Evolutionary conservation across 2,888 invertebrate genomes (phyloP).

Genomic region (Drosophila seclusa): DNA sequence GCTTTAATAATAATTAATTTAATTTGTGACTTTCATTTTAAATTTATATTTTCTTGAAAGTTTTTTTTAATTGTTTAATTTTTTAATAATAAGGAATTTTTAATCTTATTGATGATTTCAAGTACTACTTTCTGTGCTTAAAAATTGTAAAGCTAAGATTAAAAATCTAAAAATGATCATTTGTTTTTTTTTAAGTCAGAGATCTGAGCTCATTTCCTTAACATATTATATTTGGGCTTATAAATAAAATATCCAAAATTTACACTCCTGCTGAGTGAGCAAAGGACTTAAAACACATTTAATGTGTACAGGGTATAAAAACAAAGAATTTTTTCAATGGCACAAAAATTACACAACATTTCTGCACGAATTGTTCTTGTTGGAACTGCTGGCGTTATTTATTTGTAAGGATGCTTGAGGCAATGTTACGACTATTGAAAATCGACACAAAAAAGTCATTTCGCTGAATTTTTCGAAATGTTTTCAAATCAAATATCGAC

Average conservation of each 20-base stretch:
- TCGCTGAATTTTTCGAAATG: conserved; percentile 70
- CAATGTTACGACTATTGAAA: conserved; percentile 60
- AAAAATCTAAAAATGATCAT: not conserved
- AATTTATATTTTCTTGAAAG: not conserved
- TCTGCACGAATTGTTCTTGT: conserved; percentile 63
- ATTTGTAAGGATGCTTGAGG: conserved; percentile 57
- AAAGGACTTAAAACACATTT: not conserved
- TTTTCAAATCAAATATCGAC: conserved; percentile 81
- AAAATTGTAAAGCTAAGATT: not conserved
- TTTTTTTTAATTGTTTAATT: not conserved
- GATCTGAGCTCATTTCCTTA: not conserved
- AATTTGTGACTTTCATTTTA: not conserved
- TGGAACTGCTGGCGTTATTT: conserved; percentile 58
- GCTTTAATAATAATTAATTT: not conserved
- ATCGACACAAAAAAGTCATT: conserved; percentile 51
- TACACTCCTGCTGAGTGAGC: not conserved
- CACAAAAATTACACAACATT: conserved; percentile 40
- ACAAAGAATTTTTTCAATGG: conserved; percentile 49
- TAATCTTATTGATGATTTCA: not conserved
- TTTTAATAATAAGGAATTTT: not conserved
- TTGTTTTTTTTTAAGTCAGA: not conserved
- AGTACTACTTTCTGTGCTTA: not conserved
- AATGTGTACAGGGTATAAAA: conserved; percentile 25
- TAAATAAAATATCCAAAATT: not conserved
- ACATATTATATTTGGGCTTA: not conserved